phyloP scores from a whole-genome alignment of 2,113 vertebrate genomes.

The Lepidothrix coronata region DNA sequence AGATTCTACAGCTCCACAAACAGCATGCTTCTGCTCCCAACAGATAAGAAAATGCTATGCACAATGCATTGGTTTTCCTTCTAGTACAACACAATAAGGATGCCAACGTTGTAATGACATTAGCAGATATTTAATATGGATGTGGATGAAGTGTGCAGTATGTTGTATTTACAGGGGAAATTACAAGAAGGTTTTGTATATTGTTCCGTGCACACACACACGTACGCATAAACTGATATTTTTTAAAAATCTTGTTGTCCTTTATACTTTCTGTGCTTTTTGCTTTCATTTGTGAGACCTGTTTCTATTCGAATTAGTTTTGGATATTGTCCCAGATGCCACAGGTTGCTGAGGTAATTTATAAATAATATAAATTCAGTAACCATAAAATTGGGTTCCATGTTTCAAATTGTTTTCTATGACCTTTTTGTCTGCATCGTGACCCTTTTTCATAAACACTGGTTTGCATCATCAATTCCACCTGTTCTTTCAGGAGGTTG shows the following conservation, averaged over 20 bases:
- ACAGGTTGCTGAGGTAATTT: background rate
- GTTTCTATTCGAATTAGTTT: background rate
- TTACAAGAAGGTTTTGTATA: background rate
- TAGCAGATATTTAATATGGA: background rate
- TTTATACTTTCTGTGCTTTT: background rate
- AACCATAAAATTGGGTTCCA: slow-evolving; percentile 1
- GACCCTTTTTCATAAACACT: background rate
- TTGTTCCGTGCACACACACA: background rate
- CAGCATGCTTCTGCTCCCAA: background rate
- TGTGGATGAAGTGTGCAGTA: background rate
- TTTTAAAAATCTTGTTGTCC: background rate
- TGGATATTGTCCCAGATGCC: background rate
- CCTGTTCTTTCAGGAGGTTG: background rate
- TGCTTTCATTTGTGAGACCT: background rate
- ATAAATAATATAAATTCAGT: slow-evolving; percentile 38
- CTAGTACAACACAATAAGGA: background rate
- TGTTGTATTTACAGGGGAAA: background rate
- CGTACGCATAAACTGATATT: background rate
- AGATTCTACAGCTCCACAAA: background rate
- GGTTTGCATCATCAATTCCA: slow-evolving; percentile 5
- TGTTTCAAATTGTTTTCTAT: slow-evolving; percentile 4
- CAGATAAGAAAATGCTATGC: slow-evolving; percentile 15
- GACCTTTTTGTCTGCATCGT: background rate
- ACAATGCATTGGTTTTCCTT: background rate
- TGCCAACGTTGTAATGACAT: background rate